phyloP scores from a whole-genome alignment of 1,140 invertebrate genomes.

The Meloidogyne chitwoodi region DNA sequence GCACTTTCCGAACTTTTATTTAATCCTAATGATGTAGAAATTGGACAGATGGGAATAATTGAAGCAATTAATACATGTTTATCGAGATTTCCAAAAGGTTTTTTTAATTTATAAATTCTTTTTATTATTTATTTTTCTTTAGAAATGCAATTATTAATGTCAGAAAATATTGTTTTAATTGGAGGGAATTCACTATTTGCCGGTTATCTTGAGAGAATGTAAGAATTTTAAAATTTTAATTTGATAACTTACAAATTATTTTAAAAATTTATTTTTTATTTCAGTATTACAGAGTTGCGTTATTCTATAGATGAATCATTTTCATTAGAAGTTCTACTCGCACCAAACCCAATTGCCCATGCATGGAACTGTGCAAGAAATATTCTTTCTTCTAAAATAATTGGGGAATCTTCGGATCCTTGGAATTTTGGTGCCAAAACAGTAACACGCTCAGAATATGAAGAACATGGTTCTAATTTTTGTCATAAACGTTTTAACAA shows the following conservation, averaged over 20 bases:
- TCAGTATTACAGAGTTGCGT: background rate
- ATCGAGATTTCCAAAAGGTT: conserved; percentile 17
- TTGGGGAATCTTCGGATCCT: background rate
- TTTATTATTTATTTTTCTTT: background rate
- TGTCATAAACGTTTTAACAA: conserved; percentile 26
- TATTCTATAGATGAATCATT: background rate
- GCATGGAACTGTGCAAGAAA: background rate
- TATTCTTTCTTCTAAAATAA: background rate
- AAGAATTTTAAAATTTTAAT: background rate
- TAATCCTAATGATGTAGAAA: conserved; percentile 86
- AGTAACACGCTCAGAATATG: conserved; percentile 35
- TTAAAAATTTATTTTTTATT: background rate
- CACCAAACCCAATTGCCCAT: background rate
- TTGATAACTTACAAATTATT: too few species aligned
- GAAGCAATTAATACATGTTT: conserved; percentile 73
- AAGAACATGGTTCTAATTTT: conserved; percentile 33
- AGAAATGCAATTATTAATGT: conserved; percentile 9
- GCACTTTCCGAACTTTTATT: conserved; percentile 89
- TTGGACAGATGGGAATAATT: conserved; percentile 85
- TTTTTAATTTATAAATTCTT: background rate
- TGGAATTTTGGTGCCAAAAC: conserved; percentile 10
- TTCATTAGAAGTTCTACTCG: background rate
- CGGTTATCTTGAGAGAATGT: conserved; percentile 13
- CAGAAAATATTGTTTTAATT: conserved; percentile 7
- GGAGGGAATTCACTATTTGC: conserved; percentile 8